phyloP scores from a whole-genome alignment of 1,140 invertebrate species.

The Drosophila repletoides region DNA sequence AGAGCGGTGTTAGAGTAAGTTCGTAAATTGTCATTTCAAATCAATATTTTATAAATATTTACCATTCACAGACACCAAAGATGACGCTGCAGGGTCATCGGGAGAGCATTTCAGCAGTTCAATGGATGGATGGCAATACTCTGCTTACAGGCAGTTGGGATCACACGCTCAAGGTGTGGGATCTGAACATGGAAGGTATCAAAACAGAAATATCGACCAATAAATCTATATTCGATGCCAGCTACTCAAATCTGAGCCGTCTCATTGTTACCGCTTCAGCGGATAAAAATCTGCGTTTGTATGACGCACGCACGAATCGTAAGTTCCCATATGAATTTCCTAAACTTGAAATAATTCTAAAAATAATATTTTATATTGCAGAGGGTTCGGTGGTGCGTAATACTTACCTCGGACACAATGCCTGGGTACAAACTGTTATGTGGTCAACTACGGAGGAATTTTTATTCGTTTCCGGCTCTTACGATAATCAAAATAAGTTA shows the following conservation, averaged over 20 bases:
- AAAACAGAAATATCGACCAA: constrained; percentile 92
- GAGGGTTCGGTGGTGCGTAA: constrained; percentile 94
- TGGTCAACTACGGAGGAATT: constrained; percentile 95
- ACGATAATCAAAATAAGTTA: constrained; percentile 95
- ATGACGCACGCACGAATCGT: constrained; percentile 95
- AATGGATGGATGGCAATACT: constrained; percentile 90
- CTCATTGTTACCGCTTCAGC: constrained; percentile 93
- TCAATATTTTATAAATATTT: background rate
- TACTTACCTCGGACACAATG: constrained; percentile 94
- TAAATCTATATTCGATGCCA: constrained; percentile 93
- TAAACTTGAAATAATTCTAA: background rate
- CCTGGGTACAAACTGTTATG: constrained; percentile 94
- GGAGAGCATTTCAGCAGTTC: constrained; percentile 92
- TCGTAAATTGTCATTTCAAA: background rate
- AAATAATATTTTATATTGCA: constrained; percentile 69
- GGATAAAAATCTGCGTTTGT: constrained; percentile 94
- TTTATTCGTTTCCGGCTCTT: constrained; percentile 95
- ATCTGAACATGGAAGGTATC: constrained; percentile 91
- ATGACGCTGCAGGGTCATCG: constrained; percentile 96
- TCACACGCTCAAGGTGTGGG: constrained; percentile 97
- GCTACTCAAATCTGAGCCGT: constrained; percentile 90
- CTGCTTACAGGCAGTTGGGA: constrained; percentile 96
- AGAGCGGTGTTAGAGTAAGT: constrained; percentile 83
- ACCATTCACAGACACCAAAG: constrained; percentile 88
- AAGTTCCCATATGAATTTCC: too few relatives aligned